Evolutionary conservation across 2,113 vertebrate species (phyloP).

Genomic region (Dasyornis broadbenti): DNA sequence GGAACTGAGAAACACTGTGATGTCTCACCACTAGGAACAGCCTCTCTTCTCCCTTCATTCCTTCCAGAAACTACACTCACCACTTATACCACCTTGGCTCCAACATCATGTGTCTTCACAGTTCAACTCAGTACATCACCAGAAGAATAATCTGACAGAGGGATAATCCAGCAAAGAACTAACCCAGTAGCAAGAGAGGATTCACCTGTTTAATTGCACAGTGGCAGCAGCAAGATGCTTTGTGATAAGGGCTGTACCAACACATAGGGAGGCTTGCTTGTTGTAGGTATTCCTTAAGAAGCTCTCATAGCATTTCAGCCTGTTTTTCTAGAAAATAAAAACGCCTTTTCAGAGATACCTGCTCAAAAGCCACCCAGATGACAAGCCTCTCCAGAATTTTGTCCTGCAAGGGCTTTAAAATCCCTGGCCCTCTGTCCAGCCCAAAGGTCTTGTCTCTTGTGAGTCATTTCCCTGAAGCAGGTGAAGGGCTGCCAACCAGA

Average conservation of each 20-base stretch:
- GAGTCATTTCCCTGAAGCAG: neutral
- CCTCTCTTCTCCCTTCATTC: neutral
- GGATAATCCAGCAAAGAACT: neutral
- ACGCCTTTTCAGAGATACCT: neutral
- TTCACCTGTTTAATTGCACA: neutral
- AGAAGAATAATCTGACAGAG: neutral
- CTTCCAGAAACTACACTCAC: neutral
- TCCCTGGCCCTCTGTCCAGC: neutral
- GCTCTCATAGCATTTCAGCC: neutral
- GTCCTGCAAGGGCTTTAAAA: neutral
- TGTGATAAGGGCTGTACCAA: neutral
- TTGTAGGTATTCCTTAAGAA: neutral
- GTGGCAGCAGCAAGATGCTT: neutral
- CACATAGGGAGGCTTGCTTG: accelerated
- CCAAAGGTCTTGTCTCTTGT: neutral
- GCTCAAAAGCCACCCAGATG: neutral
- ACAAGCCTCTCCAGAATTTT: neutral
- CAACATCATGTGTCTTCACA: accelerated
- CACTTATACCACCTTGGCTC: accelerated
- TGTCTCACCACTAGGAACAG: neutral
- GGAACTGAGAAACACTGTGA: neutral
- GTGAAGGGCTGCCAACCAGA: neutral
- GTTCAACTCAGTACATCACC: neutral
- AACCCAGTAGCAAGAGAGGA: neutral
- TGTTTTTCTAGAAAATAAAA: neutral